A percentile compares a stretch with the other conserved stretches of the same genome.
These are phyloP conservation scores for Tetragnatha montana DNA, from an alignment of 2,888 invertebrate species.

Conservation along the genomic window DNA sequence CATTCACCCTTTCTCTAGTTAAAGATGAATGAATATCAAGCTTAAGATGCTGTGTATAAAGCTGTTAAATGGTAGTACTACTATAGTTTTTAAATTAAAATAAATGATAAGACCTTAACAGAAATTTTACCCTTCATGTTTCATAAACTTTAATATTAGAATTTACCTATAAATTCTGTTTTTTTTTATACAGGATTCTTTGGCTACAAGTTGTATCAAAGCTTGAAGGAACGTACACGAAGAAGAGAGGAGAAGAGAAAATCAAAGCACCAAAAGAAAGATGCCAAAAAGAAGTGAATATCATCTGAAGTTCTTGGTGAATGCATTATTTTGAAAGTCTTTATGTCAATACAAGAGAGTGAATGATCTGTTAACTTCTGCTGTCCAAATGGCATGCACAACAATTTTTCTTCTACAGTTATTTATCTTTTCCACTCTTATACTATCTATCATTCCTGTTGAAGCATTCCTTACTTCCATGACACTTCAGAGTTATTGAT, in stretches of 20 bases:
- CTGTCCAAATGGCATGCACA: slow-evolving; percentile 68
- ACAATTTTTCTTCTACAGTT: slow-evolving; percentile 51
- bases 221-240: slow-evolving; percentile 85
- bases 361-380: slow-evolving; percentile 57
- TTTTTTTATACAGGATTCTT: slow-evolving; percentile 83
- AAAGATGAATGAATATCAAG: too few relatives aligned
- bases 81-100: too few relatives aligned
- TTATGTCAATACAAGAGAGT: slow-evolving; percentile 23
- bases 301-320: slow-evolving; percentile 1
- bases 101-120: not conserved
- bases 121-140: not conserved
- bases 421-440: not conserved
- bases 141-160: not conserved
- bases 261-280: slow-evolving; percentile 87
- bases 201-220: slow-evolving; percentile 89
- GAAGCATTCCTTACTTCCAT: slow-evolving; percentile 51
- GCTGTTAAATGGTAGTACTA: too few relatives aligned
- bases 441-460: slow-evolving; percentile 51
- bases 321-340: slow-evolving; percentile 37
- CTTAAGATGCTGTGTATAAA: too few relatives aligned
- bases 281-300: slow-evolving; percentile 76
- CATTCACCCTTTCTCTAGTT: too few relatives aligned
- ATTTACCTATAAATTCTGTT: not conserved
- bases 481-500: not conserved
- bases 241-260: slow-evolving; percentile 88